Base-by-base conservation (phyloP, 2,888 invertebrate genomes). In the Ophonus ardosiacus region DNA sequence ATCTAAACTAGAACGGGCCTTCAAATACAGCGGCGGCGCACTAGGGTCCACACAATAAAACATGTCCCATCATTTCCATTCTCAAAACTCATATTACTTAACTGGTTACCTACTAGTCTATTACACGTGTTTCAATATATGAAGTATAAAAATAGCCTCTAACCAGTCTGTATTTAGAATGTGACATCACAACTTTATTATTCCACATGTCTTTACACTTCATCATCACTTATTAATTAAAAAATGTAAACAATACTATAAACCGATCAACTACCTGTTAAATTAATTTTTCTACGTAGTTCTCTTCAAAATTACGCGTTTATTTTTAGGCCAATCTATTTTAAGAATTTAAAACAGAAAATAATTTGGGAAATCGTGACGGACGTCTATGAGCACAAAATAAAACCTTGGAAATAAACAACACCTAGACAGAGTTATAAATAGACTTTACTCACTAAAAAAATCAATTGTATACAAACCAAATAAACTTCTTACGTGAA, bases 391-490 rank as follows among this genome's bases (percentile, higher is more conserved):
- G 85, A 56, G 59, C 43, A 80, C 80, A 85, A 85, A 85, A 85
- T 85, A 85, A 85, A 85, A 85, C 85, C 85, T 85, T 85, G 85
- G 80, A 85, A 85, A 85, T 80, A 79, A 85, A 85, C 85, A 85
- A 85, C 85, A 85, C 85, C 85, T 85, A 85, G 85, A 85, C 85
- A 59, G 85, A 68, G 85, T 80, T 85, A 85, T 85, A 85, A 85
- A 85, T 85, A 85, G 85, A 79, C 80, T 85, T 85, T 85, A 85
- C 85, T 85, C 85, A 85, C 85, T 85, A 85, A 85, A 85, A 82
- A 85, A 85, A 85, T 85, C 85, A 85, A 85, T 85, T 85, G 85
- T 85, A 85, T 80, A 85, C 85, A 85, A 85, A 85, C 85, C 80
- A 80, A 85, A 85, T 76, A 68, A 31, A 85, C 78, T 84, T 85